These are phyloP conservation scores for Aspidiotus rigidus DNA, from an alignment of 2,888 invertebrate species.

Conservation along the genomic window DNA sequence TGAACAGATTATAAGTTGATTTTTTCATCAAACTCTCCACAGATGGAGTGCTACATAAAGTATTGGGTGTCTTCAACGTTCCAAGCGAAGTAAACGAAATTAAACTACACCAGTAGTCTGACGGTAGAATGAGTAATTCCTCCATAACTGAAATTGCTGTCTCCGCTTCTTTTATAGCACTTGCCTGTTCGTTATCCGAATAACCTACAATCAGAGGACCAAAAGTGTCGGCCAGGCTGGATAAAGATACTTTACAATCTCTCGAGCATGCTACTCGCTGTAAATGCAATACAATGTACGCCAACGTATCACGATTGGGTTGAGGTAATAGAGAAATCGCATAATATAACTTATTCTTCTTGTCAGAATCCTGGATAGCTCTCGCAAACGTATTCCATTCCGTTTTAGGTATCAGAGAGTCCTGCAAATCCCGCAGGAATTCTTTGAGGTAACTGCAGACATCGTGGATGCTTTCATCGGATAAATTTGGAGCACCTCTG, in stretches of 20 bases:
- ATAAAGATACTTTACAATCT: constrained; percentile 83
- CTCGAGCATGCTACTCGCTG: constrained; percentile 73
- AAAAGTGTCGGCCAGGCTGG: constrained; percentile 82
- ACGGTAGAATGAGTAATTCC: constrained; percentile 57
- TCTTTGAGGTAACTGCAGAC: constrained; percentile 91
- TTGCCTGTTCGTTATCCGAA: constrained; percentile 48
- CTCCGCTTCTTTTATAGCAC: neutral
- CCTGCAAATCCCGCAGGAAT: constrained; percentile 75
- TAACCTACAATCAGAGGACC: constrained; percentile 87
- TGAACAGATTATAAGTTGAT: constrained; percentile 20
- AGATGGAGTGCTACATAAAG: constrained; percentile 25
- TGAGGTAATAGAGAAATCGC: constrained; percentile 77
- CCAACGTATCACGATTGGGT: constrained; percentile 89
- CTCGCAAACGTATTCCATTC: constrained; percentile 62
- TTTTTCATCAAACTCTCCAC: constrained; percentile 23
- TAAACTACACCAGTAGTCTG: constrained; percentile 57
- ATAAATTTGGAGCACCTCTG: constrained; percentile 66
- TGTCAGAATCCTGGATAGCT: constrained; percentile 36
- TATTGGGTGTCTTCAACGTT: neutral
- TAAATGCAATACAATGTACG: constrained; percentile 82
- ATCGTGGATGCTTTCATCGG: constrained; percentile 66
- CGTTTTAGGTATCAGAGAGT: constrained; percentile 74
- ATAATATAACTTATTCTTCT: constrained; percentile 49
- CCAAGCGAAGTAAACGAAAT: constrained; percentile 1
- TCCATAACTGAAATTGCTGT: constrained; percentile 53